A percentile compares a stretch with the other conserved stretches of the same genome.
Conservation (phyloP, 1,140 invertebrate species). For the Asobara japonica region DNA sequence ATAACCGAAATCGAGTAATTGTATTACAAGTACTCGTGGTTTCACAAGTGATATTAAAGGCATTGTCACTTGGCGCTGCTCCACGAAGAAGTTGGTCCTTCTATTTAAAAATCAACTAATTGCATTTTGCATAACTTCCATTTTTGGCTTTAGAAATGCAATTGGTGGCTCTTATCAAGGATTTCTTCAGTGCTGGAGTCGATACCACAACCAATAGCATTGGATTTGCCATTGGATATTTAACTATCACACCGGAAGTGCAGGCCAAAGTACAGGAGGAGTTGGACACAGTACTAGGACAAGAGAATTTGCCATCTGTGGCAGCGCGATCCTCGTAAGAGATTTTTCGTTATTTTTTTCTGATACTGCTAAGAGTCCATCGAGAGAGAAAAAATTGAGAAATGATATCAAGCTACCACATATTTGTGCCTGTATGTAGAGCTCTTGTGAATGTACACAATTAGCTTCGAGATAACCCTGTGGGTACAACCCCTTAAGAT, state of each 20-base stretch:
- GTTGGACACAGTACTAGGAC: slow-evolving; percentile 68
- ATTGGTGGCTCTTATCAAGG: slow-evolving; percentile 62
- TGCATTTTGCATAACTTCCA: too few relatives aligned
- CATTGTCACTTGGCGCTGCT: too few relatives aligned
- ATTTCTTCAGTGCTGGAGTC: slow-evolving; percentile 73
- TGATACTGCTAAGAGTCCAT: background rate
- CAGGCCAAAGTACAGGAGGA: slow-evolving; percentile 71
- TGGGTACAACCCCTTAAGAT: too few relatives aligned
- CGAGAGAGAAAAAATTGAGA: background rate
- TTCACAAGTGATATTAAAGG: too few relatives aligned
- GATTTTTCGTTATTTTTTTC: background rate
- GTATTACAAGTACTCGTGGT: too few relatives aligned
- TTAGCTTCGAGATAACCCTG: too few relatives aligned
- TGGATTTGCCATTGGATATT: slow-evolving; percentile 69
- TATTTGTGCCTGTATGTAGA: too few relatives aligned
- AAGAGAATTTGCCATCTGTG: slow-evolving; percentile 53
- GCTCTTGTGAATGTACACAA: too few relatives aligned
- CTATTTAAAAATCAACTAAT: too few relatives aligned
- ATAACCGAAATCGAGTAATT: too few relatives aligned
- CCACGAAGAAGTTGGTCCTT: too few relatives aligned
- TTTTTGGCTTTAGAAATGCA: slow-evolving; percentile 65
- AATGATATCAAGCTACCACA: too few relatives aligned
- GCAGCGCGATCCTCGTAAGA: slow-evolving; percentile 61
- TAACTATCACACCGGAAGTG: slow-evolving; percentile 69
- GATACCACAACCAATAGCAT: slow-evolving; percentile 74